Evolutionary conservation across 1,140 invertebrate genomes (phyloP), one percentile per base, ranked within the genome.

Genomic region (Cataglyphis hispanica): DNA sequence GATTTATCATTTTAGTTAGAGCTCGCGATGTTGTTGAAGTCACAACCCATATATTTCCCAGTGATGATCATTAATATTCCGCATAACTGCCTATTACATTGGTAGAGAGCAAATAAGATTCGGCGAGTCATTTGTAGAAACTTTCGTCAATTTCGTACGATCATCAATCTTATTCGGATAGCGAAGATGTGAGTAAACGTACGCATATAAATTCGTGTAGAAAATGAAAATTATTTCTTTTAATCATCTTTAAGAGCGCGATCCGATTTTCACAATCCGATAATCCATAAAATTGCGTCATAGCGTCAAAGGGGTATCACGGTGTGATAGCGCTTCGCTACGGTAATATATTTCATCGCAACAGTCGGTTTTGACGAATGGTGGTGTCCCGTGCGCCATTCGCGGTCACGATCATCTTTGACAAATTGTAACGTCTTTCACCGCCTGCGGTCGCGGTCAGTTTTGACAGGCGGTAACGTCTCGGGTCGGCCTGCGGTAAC

Each of bases 341-440:
- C n/a, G 10, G 31, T 43, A 70, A 37, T 72, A 83, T 46, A 83
- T 83, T 46, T 74, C 67, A 60, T 37, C 46, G 46, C 43, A 53
- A 64, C 60, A 64, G 61, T 77, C 72, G 72, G 40, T 67, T 84
- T 66, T 77, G 81, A 81, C 66, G 67, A 81, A 81, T 81, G 78
- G 37, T 31, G n/a, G 56, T 50, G 46, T 80, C 64, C 50, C 64
- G n/a, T 27, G 22, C 37, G 19, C 67, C 22, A 22, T 61, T 74
- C 67, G 78, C 53, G 78, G 78, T 83, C 53, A 34, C 53, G 61
- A 72, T 83, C 67, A 72, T 74, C 53, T 83, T 61, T 83, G 78
- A 83, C 67, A 83, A 74, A 72, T 83, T 46, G 67, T 83, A 83
- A 74, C 53, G 66, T 83, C 78, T 83, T 72, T 83, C 78, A 46